Conservation (phyloP, 1,140 invertebrate genomes). For the Platyura marginata region DNA sequence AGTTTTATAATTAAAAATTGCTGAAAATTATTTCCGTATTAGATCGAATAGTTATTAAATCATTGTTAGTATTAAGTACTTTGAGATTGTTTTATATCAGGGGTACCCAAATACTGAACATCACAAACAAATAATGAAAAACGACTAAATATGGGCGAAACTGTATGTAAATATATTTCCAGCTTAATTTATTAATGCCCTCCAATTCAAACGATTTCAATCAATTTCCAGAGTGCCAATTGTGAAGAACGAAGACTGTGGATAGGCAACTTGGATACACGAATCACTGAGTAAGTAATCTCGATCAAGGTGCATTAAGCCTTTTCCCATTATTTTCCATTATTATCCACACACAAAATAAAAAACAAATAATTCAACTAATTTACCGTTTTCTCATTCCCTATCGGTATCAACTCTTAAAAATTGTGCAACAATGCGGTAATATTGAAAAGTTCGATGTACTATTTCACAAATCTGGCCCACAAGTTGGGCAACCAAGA, state of each 20-base stretch:
- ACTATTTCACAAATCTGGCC: slow-evolving; percentile 77
- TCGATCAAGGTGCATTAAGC: slow-evolving; percentile 8
- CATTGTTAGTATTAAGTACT: background rate
- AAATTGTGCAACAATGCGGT: slow-evolving; percentile 85
- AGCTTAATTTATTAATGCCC: background rate
- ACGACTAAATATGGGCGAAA: background rate
- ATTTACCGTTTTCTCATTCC: slow-evolving; percentile 25
- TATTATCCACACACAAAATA: slow-evolving; percentile 4
- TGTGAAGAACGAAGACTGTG: slow-evolving; percentile 36
- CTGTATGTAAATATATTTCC: background rate
- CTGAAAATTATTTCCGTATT: background rate
- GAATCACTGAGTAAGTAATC: slow-evolving; percentile 79
- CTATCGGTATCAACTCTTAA: slow-evolving; percentile 82
- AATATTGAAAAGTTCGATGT: slow-evolving; percentile 85
- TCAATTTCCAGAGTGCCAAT: background rate
- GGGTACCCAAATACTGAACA: no score
- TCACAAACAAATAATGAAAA: no score
- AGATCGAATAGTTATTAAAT: background rate
- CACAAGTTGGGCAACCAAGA: slow-evolving; percentile 66
- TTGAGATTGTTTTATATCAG: no score
- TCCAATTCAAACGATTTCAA: background rate
- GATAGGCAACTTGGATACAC: slow-evolving; percentile 75
- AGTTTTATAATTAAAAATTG: background rate
- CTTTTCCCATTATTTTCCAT: slow-evolving; percentile 7
- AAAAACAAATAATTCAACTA: slow-evolving; percentile 1